A percentile compares a stretch with the other conserved stretches of the same genome.
Evolutionary conservation across 2,797 vertebrate species (phyloP).

Genomic region (Sparidentex hasta): DNA sequence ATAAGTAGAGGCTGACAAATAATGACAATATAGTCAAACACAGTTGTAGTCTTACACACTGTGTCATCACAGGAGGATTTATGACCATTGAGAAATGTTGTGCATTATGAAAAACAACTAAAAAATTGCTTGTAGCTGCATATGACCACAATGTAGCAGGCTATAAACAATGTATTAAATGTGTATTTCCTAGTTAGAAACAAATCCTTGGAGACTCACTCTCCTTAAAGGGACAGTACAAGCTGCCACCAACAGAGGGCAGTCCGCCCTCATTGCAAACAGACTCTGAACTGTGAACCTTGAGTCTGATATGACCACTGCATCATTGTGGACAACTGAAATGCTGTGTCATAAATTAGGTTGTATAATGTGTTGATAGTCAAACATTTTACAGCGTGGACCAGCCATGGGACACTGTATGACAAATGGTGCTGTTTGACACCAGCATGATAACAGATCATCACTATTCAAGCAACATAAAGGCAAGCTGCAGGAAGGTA

Average conservation of each 20-base stretch:
- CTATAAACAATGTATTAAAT: neutral
- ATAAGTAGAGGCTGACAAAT: neutral
- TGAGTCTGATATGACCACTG: constrained; percentile 57
- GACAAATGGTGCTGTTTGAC: constrained; percentile 75
- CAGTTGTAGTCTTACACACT: neutral
- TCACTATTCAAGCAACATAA: constrained; percentile 77
- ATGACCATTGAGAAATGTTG: neutral
- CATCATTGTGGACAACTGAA: constrained; percentile 66
- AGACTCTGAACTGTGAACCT: constrained; percentile 59
- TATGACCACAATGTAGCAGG: too few species aligned
- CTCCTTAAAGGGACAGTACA: constrained; percentile 4
- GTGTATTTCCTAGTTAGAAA: neutral
- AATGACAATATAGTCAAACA: neutral
- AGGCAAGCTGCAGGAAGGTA: constrained; percentile 59
- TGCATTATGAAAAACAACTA: neutral
- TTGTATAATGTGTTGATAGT: constrained; percentile 66
- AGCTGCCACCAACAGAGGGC: constrained; percentile 73
- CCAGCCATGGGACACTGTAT: constrained; percentile 60
- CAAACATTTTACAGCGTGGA: constrained; percentile 57
- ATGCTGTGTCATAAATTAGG: constrained; percentile 69
- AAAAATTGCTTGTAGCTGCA: neutral
- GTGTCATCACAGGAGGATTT: neutral
- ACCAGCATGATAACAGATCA: constrained; percentile 73
- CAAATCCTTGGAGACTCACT: neutral
- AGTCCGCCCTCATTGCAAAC: constrained; percentile 65